phyloP scores from a whole-genome alignment of 2,888 invertebrate species.

The Emmelina monodactyla region DNA sequence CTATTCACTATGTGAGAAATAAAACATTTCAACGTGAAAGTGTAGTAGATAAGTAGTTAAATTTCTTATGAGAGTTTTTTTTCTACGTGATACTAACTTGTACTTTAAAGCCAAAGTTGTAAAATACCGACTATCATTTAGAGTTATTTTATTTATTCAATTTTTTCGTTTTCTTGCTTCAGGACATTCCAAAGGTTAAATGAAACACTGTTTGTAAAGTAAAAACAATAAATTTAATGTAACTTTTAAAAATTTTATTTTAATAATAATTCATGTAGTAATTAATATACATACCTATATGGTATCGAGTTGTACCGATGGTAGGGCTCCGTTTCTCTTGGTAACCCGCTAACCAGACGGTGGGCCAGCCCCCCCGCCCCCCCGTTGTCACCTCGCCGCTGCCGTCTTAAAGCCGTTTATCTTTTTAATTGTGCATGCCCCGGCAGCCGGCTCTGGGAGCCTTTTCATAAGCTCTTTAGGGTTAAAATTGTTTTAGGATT shows the following conservation, averaged over 20 bases:
- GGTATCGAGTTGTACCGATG: constrained; percentile 14
- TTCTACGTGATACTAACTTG: too few species aligned
- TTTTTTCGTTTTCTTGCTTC: too few species aligned
- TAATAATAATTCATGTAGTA: neutral
- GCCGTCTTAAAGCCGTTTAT: constrained; percentile 57
- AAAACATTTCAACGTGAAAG: too few species aligned
- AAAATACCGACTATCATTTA: too few species aligned
- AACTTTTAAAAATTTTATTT: neutral
- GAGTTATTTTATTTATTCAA: too few species aligned
- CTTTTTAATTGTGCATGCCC: constrained; percentile 53
- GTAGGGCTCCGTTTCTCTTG: constrained; percentile 32
- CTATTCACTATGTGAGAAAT: too few species aligned
- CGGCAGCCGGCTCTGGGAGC: neutral
- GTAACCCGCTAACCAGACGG: constrained; percentile 60
- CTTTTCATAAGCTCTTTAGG: constrained; percentile 3
- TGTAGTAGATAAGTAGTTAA: too few species aligned
- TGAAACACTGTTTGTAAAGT: too few species aligned
- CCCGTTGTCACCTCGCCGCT: constrained; percentile 48
- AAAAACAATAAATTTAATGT: neutral
- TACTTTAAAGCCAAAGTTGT: too few species aligned
- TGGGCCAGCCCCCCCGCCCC: constrained; percentile 31
- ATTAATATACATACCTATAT: constrained; percentile 3
- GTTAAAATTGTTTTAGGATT: neutral
- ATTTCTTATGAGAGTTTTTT: too few species aligned
- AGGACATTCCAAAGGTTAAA: too few species aligned